A percentile compares a stretch with the other conserved stretches of the same genome.
Evolutionary conservation across 1,140 invertebrate genomes (phyloP).

Genomic region (Drosophila kanapiae): DNA sequence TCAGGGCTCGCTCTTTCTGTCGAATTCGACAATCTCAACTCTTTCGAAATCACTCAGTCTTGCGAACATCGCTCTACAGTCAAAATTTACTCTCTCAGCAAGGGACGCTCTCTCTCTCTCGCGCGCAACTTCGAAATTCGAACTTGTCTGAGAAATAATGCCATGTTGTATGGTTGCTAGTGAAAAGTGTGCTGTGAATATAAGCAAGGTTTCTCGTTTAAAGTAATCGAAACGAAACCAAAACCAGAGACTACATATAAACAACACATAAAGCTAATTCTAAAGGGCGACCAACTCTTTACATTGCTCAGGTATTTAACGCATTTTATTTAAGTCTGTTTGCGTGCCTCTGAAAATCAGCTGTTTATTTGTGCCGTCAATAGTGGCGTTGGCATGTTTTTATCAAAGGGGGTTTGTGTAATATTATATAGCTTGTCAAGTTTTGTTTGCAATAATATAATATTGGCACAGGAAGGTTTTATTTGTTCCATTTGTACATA

Average conservation of each 20-base stretch:
- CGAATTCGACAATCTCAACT: background rate
- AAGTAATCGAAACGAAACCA: background rate
- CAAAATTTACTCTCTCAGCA: background rate
- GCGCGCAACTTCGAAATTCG: constrained; percentile 50
- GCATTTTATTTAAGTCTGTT: background rate
- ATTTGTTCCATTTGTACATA: no score
- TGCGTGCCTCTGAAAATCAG: constrained; percentile 29
- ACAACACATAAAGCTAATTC: background rate
- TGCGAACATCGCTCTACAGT: constrained; percentile 11
- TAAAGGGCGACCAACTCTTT: no score
- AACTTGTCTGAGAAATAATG: constrained; percentile 33
- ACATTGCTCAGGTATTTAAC: background rate
- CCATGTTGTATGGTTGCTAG: constrained; percentile 46
- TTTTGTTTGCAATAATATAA: no score
- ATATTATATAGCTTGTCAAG: no score
- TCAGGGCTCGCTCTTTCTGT: background rate
- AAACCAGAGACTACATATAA: background rate
- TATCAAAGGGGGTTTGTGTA: background rate
- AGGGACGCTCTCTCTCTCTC: constrained; percentile 1
- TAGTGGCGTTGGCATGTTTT: constrained; percentile 6
- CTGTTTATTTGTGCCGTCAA: constrained; percentile 29
- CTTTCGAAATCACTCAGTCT: constrained; percentile 6
- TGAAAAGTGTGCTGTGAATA: constrained; percentile 78
- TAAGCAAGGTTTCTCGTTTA: constrained; percentile 1
- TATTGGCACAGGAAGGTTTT: no score